phyloP scores from a whole-genome alignment of 1,140 invertebrate genomes.

The Papilio machaon region DNA sequence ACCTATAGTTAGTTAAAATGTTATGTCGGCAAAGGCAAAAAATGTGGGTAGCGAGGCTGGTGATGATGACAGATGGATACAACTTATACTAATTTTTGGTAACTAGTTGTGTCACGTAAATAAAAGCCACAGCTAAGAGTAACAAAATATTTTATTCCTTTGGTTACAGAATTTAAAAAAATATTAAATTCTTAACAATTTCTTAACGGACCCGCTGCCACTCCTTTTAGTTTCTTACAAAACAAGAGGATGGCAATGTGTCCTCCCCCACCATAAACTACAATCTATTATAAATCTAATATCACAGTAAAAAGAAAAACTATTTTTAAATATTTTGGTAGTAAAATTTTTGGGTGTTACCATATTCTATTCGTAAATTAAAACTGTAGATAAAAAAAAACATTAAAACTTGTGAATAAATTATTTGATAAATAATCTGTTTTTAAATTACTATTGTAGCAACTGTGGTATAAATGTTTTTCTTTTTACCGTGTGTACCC shows the following conservation, averaged over 20 bases:
- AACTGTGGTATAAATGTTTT: conserved; percentile 21
- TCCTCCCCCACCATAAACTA: conserved; percentile 23
- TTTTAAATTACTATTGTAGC: not conserved
- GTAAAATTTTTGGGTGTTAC: not conserved
- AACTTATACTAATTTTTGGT: too few relatives aligned
- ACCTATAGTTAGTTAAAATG: not conserved
- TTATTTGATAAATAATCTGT: not conserved
- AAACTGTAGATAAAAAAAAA: not conserved
- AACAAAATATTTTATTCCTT: conserved; percentile 58
- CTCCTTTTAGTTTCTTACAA: conserved; percentile 21
- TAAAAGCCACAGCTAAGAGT: conserved; percentile 44
- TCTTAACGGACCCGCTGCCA: not conserved
- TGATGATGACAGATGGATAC: too few relatives aligned
- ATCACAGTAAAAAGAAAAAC: conserved; percentile 34
- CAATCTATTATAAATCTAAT: not conserved
- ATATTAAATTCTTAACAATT: conserved; percentile 69
- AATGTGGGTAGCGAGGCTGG: not conserved
- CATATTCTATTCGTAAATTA: not conserved
- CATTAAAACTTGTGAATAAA: not conserved
- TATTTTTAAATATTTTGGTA: not conserved
- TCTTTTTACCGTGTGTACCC: conserved; percentile 30
- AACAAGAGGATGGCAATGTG: conserved; percentile 27
- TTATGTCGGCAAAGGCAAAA: not conserved
- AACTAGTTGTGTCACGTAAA: conserved; percentile 30
- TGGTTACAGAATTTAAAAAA: conserved; percentile 70